phyloP scores from a whole-genome alignment of 2,113 vertebrate genomes.

The Bambusicola thoracicus region DNA sequence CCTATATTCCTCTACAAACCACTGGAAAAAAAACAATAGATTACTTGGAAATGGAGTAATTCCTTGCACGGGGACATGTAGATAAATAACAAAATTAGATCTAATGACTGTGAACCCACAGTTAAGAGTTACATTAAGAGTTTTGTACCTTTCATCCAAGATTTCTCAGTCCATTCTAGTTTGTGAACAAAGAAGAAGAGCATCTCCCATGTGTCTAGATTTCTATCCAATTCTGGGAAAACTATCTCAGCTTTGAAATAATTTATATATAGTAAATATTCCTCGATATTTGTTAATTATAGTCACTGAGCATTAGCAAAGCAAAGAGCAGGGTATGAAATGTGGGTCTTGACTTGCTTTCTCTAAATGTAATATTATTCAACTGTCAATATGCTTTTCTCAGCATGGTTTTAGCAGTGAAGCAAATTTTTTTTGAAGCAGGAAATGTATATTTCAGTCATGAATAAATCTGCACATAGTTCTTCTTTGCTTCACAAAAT shows the following conservation, averaged over 20 bases:
- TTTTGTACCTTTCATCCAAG: neutral
- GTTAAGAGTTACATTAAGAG: accelerated
- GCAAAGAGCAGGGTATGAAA: neutral
- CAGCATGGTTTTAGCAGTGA: neutral
- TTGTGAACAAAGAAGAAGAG: neutral
- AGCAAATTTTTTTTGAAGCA: neutral
- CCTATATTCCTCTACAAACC: neutral
- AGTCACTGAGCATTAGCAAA: neutral
- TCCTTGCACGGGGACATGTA: neutral
- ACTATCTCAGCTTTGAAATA: neutral
- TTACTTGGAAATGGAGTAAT: neutral
- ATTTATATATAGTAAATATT: neutral
- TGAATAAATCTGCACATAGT: neutral
- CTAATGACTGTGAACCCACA: neutral
- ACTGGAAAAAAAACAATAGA: neutral
- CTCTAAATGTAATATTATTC: neutral
- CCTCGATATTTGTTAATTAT: neutral
- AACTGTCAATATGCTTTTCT: neutral
- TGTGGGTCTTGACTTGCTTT: neutral
- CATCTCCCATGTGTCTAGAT: neutral
- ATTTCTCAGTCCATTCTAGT: neutral
- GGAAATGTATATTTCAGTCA: neutral
- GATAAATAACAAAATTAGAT: neutral
- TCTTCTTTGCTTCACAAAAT: neutral
- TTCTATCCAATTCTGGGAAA: neutral